Evolutionary conservation across 2,797 vertebrate species (phyloP).

Genomic region (Halcyon badia): DNA sequence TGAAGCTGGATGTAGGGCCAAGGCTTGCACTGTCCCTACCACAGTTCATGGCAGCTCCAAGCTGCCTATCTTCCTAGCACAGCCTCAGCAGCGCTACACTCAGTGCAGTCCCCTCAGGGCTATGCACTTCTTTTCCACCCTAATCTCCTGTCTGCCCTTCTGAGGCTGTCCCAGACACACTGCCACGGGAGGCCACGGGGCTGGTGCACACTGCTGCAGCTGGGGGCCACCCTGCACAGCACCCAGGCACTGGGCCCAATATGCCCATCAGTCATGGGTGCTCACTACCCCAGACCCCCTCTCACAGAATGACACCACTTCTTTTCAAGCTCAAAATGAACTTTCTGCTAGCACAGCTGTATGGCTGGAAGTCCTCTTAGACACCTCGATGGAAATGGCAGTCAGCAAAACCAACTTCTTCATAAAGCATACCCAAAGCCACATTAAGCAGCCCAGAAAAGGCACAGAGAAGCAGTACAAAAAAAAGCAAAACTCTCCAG

Average conservation of each 20-base stretch:
- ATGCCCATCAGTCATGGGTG: fast-evolving
- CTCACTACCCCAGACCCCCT: fast-evolving
- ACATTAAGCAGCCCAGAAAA: not conserved
- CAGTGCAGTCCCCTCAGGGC: not conserved
- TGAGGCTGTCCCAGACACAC: fast-evolving
- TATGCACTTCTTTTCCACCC: not conserved
- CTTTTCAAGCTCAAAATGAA: not conserved
- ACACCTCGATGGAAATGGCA: fast-evolving
- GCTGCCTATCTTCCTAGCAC: not conserved
- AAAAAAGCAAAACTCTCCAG: not conserved
- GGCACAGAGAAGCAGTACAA: not conserved
- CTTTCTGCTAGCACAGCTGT: not conserved
- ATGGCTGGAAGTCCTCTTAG: not conserved
- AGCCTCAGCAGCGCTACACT: not conserved
- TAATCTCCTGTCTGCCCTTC: not conserved
- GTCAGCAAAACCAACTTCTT: not conserved
- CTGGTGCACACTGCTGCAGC: not conserved
- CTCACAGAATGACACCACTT: fast-evolving
- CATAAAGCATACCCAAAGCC: not conserved
- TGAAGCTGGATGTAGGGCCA: not conserved
- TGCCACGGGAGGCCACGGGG: fast-evolving
- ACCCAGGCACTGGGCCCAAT: not conserved
- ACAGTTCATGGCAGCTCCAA: not conserved
- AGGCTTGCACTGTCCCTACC: not conserved
- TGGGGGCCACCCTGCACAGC: fast-evolving